Base-by-base conservation (phyloP, 2,113 vertebrate species). In the Dasyurus viverrinus region DNA sequence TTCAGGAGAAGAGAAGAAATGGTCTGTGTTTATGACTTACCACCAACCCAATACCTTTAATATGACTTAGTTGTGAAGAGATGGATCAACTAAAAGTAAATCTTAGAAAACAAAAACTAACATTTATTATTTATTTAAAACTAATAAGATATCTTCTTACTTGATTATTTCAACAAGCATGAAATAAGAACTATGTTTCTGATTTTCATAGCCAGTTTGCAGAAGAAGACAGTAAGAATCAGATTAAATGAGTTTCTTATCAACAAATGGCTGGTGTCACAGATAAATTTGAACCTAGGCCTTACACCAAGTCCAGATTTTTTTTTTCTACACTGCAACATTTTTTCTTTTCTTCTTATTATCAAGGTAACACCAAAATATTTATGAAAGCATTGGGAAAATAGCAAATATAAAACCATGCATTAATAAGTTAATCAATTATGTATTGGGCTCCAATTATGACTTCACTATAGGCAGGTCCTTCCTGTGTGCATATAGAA, bases 361-460 rank as follows among this genome's bases (percentile, higher is more conserved):
- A 68, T 12, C 36, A 36, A 68, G 60, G 16, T 12, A 68, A 68
- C 30, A 68, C 60, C 3, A 27, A 68, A 68, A 68, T 30, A 68
- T 68, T 68, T 36, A 68, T 36, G 12, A 68, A 68, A 68, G 30
- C 12, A 36, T 68, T 68, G 16, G 30, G 14, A 36, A 68, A 68
- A 68, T 16, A 90, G 22, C 89, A 93, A 91, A 54, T 92, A 53
- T 23, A 53, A 0, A 93, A 42, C 55, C n/a, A 91, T 46, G 95
- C 93, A 92, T 25, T 92, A 91, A 94, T 25, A 30, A 95, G 30
- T 84, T 26, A 53, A 89, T 53, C 89, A 92, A 57, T 27, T 54
- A 91, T 90, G 1, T 92, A 93, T 54, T 92, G 10, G 46, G 6
- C 4, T 91, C 0, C 1, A 25, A 26, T 53, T 12, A 46, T 46